Evolutionary conservation across 1,140 invertebrate genomes (phyloP).

Genomic region (Saccostrea echinata): DNA sequence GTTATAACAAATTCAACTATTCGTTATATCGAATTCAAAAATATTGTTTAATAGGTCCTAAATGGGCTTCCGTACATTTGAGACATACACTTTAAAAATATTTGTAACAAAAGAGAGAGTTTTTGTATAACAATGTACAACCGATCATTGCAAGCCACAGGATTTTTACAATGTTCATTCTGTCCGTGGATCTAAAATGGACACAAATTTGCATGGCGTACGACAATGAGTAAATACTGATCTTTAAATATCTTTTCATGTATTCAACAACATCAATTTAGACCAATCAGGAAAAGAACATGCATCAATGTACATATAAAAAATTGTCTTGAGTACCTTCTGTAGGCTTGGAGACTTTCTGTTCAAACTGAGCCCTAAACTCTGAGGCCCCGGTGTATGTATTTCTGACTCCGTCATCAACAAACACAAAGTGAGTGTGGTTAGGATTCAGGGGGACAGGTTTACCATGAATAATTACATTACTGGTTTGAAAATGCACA

Average conservation of each 20-base stretch:
- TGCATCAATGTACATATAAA: not conserved
- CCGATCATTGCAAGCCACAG: not conserved
- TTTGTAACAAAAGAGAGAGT: too few species aligned
- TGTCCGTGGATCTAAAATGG: too few species aligned
- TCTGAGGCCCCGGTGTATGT: constrained; percentile 72
- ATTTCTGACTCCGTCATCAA: constrained; percentile 98
- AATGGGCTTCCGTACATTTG: too few species aligned
- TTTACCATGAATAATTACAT: constrained; percentile 72
- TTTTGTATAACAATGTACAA: too few species aligned
- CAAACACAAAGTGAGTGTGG: constrained; percentile 97
- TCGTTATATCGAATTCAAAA: too few species aligned
- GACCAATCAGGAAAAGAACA: not conserved
- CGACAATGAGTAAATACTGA: too few species aligned
- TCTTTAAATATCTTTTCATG: too few species aligned
- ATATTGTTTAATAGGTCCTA: too few species aligned
- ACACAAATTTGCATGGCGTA: too few species aligned
- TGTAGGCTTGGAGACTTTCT: constrained; percentile 66
- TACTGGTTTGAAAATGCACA: constrained; percentile 72
- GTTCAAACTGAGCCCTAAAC: constrained; percentile 75
- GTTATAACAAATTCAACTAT: too few species aligned
- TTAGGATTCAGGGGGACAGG: constrained; percentile 89
- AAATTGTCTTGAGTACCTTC: constrained; percentile 47
- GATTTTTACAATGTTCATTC: too few species aligned
- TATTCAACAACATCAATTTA: not conserved
- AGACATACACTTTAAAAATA: too few species aligned